Conservation (phyloP, 2,113 vertebrate species). For the Oenanthe oenanthe region DNA sequence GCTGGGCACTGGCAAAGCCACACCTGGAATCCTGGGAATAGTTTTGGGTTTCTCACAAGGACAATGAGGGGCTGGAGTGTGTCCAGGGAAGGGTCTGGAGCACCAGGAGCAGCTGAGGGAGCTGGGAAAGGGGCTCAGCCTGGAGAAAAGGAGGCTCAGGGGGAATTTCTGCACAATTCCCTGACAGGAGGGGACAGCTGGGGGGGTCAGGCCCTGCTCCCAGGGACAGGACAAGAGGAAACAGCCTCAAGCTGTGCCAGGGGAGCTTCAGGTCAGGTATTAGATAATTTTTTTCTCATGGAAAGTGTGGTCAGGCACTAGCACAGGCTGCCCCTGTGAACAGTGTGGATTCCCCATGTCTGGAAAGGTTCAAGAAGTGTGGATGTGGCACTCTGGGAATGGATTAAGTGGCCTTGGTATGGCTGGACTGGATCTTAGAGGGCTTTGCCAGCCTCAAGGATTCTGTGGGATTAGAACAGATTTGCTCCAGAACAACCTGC, state of each 20-base stretch:
- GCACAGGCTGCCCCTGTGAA: neutral
- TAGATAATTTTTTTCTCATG: neutral
- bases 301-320: neutral
- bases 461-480: neutral
- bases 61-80: accelerated
- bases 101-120: accelerated
- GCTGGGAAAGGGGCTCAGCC: neutral
- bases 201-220: neutral
- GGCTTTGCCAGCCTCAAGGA: neutral
- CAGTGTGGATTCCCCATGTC: neutral
- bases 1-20: neutral
- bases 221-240: neutral
- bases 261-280: neutral
- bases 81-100: neutral
- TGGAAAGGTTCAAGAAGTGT: neutral
- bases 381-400: neutral
- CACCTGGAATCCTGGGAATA: accelerated
- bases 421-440: accelerated
- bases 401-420: neutral
- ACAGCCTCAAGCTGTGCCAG: accelerated
- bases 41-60: neutral
- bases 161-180: neutral
- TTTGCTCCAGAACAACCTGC: neutral
- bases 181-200: neutral
- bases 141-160: neutral